phyloP scores from a whole-genome alignment of 2,113 vertebrate genomes.

The Brachyistius frenatus region DNA sequence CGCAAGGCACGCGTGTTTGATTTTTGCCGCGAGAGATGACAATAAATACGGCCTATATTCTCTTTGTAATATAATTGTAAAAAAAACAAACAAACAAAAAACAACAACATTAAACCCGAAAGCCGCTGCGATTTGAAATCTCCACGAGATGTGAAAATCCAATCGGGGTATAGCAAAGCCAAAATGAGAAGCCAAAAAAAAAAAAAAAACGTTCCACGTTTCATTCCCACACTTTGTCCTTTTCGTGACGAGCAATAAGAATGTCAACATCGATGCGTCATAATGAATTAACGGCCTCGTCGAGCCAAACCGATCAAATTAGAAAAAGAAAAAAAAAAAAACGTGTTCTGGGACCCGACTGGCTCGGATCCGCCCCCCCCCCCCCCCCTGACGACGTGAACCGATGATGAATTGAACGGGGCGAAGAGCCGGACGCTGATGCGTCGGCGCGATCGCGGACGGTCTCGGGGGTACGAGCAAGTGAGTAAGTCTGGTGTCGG shows the following conservation, averaged over 20 bases:
- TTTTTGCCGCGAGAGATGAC: slow-evolving; percentile 22
- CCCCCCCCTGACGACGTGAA: no score
- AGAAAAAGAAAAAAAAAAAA: no score
- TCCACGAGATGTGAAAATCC: slow-evolving; percentile 19
- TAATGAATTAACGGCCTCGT: slow-evolving; percentile 21
- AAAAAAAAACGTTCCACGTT: neutral
- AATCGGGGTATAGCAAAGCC: slow-evolving; percentile 7
- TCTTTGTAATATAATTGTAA: slow-evolving; percentile 49
- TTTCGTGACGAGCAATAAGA: slow-evolving; percentile 19
- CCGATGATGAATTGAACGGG: no score
- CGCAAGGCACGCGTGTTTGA: slow-evolving; percentile 9
- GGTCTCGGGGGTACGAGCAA: neutral
- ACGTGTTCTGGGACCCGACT: no score
- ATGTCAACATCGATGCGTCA: slow-evolving; percentile 27
- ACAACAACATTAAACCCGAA: slow-evolving; percentile 58
- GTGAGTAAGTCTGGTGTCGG: neutral
- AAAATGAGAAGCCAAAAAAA: slow-evolving; percentile 15
- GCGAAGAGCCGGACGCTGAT: neutral
- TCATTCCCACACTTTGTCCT: neutral
- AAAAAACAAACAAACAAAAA: slow-evolving; percentile 55
- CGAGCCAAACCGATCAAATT: slow-evolving; percentile 18
- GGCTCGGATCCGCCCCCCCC: no score
- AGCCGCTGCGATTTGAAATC: slow-evolving; percentile 37
- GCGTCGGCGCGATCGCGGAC: neutral
- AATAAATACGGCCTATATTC: slow-evolving; percentile 44